phyloP scores from a whole-genome alignment of 2,888 invertebrate genomes.

The Dichetophora obliterata region DNA sequence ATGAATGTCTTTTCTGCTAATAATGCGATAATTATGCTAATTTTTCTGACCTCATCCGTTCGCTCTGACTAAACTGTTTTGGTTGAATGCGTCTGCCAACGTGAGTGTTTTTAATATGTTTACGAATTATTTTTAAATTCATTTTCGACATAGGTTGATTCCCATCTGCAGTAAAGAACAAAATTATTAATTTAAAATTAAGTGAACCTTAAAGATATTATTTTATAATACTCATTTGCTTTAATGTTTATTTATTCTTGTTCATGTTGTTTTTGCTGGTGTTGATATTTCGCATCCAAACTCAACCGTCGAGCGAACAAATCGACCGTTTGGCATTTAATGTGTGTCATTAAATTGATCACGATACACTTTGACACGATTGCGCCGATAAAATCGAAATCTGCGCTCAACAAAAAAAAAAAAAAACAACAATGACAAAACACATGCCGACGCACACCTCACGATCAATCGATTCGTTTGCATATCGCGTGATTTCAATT shows the following conservation, averaged over 20 bases:
- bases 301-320: neutral
- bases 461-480: conserved; percentile 27
- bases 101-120: no score
- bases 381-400: conserved; percentile 51
- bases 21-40: conserved; percentile 65
- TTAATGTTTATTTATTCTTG: neutral
- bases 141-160: neutral
- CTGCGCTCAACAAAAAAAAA: conserved; percentile 37
- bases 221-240: neutral
- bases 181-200: neutral
- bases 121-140: neutral
- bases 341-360: conserved; percentile 48
- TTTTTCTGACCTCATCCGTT: conserved; percentile 50
- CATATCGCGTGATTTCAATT: conserved; percentile 50
- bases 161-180: neutral
- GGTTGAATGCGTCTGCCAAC: neutral
- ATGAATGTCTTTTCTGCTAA: conserved; percentile 55
- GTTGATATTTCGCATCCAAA: neutral
- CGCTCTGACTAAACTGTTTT: neutral
- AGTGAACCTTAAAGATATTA: neutral
- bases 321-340: neutral
- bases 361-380: conserved; percentile 52
- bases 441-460: neutral
- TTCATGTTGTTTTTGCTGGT: neutral
- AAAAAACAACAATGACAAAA: neutral